phyloP scores from a whole-genome alignment of 2,888 invertebrate species.

The Hylaea fasciaria region DNA sequence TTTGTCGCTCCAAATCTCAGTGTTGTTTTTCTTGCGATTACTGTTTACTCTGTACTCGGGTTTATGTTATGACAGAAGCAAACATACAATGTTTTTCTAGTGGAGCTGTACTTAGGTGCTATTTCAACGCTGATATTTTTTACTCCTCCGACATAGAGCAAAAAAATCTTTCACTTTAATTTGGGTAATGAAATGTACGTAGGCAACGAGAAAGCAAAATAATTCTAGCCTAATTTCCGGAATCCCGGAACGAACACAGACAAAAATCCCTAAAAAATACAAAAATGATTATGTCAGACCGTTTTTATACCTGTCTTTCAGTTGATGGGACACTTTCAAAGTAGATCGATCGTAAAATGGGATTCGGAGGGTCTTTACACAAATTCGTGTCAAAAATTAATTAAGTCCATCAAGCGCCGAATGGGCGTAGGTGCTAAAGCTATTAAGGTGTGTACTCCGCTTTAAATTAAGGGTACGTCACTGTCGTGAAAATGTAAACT shows the following conservation, averaged over 20 bases:
- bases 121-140: background rate
- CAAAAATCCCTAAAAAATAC: slow-evolving; percentile 14
- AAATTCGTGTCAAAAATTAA: slow-evolving; percentile 68
- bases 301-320: slow-evolving; percentile 40
- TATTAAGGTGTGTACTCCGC: slow-evolving; percentile 37
- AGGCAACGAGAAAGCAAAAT: slow-evolving; percentile 6
- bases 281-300: slow-evolving; percentile 21
- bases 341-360: slow-evolving; percentile 59
- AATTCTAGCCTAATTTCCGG: slow-evolving; percentile 4
- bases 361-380: slow-evolving; percentile 50
- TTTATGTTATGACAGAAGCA: slow-evolving; percentile 38
- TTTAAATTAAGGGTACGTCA: slow-evolving; percentile 36
- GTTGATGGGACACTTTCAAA: slow-evolving; percentile 45
- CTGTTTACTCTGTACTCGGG: slow-evolving; percentile 41
- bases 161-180: background rate
- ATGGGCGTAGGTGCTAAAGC: slow-evolving; percentile 42
- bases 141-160: background rate
- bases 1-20: slow-evolving; percentile 53
- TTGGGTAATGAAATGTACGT: slow-evolving; percentile 7
- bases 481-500: slow-evolving; percentile 5
- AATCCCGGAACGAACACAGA: background rate
- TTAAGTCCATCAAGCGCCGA: slow-evolving; percentile 57
- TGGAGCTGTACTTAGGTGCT: background rate
- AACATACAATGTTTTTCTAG: background rate
- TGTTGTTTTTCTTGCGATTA: slow-evolving; percentile 50